Evolutionary conservation across 2,797 vertebrate genomes (phyloP).

Genomic region (Rallus crepitans): DNA sequence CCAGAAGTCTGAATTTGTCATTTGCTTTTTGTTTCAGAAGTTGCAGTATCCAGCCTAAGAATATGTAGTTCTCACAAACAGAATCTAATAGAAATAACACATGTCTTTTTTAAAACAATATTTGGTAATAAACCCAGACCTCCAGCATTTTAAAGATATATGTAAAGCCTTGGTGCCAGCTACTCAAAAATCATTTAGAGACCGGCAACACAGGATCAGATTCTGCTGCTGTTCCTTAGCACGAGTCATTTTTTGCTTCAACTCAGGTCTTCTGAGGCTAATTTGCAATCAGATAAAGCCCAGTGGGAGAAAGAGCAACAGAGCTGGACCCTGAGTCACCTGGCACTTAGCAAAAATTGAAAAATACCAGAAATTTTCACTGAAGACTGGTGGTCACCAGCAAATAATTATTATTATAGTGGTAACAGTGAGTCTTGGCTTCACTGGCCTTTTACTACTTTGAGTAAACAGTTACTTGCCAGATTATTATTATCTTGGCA

Average conservation of each 20-base stretch:
- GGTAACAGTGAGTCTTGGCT: slow-evolving; percentile 33
- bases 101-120: background rate
- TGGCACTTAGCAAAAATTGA: slow-evolving; percentile 35
- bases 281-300: slow-evolving; percentile 48
- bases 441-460: slow-evolving; percentile 10
- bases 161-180: slow-evolving; percentile 24
- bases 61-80: background rate
- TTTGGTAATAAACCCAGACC: slow-evolving; percentile 42
- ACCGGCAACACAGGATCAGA: slow-evolving; percentile 27
- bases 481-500: slow-evolving; percentile 59
- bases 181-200: slow-evolving; percentile 49
- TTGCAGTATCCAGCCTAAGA: background rate
- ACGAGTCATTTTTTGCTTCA: background rate
- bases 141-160: slow-evolving; percentile 45
- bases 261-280: background rate
- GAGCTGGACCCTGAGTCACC: background rate
- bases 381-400: slow-evolving; percentile 47
- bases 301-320: slow-evolving; percentile 35
- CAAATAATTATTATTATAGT: slow-evolving; percentile 26
- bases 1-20: slow-evolving; percentile 45
- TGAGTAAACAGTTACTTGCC: slow-evolving; percentile 30
- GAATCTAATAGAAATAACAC: slow-evolving; percentile 32
- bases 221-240: slow-evolving; percentile 39
- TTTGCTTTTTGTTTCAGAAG: slow-evolving; percentile 11
- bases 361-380: slow-evolving; percentile 53